Evolutionary conservation across 2,888 invertebrate species (phyloP), one percentile per base, ranked within the genome.

Genomic region (Meandrusa payeni): DNA sequence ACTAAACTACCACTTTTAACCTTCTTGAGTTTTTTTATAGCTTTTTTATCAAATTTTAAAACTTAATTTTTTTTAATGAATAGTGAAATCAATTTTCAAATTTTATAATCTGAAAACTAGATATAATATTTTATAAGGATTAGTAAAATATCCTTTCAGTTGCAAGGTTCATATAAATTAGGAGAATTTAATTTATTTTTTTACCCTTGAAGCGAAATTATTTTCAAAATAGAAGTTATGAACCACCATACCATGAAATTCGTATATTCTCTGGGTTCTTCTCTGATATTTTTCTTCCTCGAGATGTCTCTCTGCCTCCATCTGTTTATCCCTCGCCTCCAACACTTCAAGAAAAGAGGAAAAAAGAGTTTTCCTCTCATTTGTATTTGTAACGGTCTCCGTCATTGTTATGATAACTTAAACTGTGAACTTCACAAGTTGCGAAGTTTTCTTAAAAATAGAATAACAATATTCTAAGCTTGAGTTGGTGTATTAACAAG

Each of bases 371-470:
- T 81, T 83, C 57, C 69, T 69, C 62, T 85, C 81, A 59, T 63
- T 76, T 52, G 74, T 61, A 60, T 73, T 85, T 57, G 74, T 82
- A 85, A 86, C 85, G 83, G 86, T 83, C 80, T 85, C 86, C 76
- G 85, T 80, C 86, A 86, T 86, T 69, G 55, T 62, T 27, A 13
- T 42, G 28, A 39, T 32, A 43, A 40, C 26, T 28, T 10, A 32
- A 44, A 32, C 22, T 34, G 2, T 12, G 6, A 40, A 38, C 29
- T 39, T 32, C 27, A 26, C 4, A 20, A 24, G 15, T 32, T 24
- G n/a, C 19, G 22, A 7, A 5, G n/a, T n/a, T 45, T 27, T 41
- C 36, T 43, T 41, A 11, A 47, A 48, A 39, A 36, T 41, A 48
- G 34, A 5, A 2, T n/a, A 28, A 36, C 38, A 4, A 6, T 15